These are phyloP conservation scores for Macroramphosus scolopax DNA, from an alignment of 2,797 vertebrate genomes.

Conservation along the genomic window DNA sequence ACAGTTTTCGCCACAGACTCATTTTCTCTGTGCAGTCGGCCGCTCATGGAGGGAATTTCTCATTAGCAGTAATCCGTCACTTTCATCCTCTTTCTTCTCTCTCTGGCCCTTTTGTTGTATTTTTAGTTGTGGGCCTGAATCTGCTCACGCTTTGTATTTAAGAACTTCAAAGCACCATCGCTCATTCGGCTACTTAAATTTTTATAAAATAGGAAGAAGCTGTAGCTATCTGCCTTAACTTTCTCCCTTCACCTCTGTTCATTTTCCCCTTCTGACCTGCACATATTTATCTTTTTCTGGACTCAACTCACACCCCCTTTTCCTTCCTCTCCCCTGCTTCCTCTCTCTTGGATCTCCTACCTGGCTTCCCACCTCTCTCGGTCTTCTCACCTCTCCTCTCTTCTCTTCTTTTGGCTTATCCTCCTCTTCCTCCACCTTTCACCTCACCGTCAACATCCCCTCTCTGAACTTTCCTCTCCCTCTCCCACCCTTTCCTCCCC, in stretches of 20 bases:
- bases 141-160: constrained; percentile 20
- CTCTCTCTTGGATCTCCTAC: constrained; percentile 43
- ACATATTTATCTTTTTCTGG: constrained; percentile 44
- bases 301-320: constrained; percentile 23
- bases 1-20: constrained; percentile 53
- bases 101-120: constrained; percentile 23
- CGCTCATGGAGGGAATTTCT: constrained; percentile 25
- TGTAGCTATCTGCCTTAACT: constrained; percentile 1
- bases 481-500: constrained; percentile 53
- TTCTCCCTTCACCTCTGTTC: constrained; percentile 2
- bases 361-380: constrained; percentile 45
- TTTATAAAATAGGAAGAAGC: not conserved
- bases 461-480: constrained; percentile 58
- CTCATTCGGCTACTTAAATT: no score
- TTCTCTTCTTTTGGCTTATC: constrained; percentile 41
- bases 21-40: constrained; percentile 45
- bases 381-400: constrained; percentile 27
- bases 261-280: constrained; percentile 29
- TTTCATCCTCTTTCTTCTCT: constrained; percentile 31
- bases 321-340: constrained; percentile 42
- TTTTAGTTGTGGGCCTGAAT: constrained; percentile 21
- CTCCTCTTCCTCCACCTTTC: constrained; percentile 61
- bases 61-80: constrained; percentile 49
- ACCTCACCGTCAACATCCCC: constrained; percentile 52
- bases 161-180: constrained; percentile 3